A percentile compares a stretch with the other conserved stretches of the same genome.
Conservation (phyloP, 2,888 invertebrate species). For the Spisula solida region DNA sequence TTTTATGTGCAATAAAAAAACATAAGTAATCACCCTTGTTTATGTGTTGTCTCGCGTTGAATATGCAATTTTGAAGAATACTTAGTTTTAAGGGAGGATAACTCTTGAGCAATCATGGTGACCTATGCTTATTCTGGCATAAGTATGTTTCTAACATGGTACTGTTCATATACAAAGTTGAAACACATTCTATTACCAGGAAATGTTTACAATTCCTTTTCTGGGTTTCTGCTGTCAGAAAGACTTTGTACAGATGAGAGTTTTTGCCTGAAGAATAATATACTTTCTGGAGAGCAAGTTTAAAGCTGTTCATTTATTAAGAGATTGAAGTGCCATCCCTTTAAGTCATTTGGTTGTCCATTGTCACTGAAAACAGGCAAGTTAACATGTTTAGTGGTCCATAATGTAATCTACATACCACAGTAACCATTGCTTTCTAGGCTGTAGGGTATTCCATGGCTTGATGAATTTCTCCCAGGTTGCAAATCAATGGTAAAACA, state of each 20-base stretch:
- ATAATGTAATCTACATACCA: constrained; percentile 13
- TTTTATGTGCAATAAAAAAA: too few relatives aligned
- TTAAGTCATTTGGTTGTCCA: constrained; percentile 12
- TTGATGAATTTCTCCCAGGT: constrained; percentile 19
- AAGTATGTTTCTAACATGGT: too few relatives aligned
- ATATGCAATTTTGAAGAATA: too few relatives aligned
- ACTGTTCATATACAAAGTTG: too few relatives aligned
- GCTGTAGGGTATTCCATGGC: neutral
- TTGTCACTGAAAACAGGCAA: constrained; percentile 2
- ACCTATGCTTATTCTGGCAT: too few relatives aligned
- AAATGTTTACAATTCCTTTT: neutral
- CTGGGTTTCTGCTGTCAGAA: neutral
- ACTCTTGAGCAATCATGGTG: too few relatives aligned
- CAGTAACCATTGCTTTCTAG: constrained; percentile 12
- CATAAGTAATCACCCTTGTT: too few relatives aligned
- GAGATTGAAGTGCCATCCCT: constrained; percentile 22
- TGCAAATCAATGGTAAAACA: constrained; percentile 25
- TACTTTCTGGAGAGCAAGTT: neutral
- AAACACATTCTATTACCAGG: too few relatives aligned
- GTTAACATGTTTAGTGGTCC: constrained; percentile 7
- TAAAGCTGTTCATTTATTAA: constrained; percentile 23
- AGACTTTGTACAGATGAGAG: neutral
- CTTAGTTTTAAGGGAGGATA: too few relatives aligned
- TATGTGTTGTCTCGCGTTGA: too few relatives aligned
- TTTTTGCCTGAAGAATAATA: constrained; percentile 6